Evolutionary conservation across 2,113 vertebrate species (phyloP).

Genomic region (Muscicapa adusta): DNA sequence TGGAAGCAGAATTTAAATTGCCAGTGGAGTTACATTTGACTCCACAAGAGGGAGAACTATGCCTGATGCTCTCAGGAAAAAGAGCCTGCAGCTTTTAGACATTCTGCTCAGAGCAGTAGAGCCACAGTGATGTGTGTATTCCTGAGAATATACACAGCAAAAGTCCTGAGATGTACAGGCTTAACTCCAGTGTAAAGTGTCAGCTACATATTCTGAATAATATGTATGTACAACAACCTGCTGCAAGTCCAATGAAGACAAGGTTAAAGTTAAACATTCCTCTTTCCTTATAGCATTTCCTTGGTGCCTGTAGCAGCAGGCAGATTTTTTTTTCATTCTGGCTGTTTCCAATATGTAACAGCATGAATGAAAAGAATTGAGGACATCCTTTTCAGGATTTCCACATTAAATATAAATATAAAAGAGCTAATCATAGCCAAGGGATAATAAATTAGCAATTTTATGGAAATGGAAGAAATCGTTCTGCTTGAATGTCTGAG

Average conservation of each 20-base stretch:
- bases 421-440: not conserved
- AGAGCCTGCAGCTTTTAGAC: not conserved
- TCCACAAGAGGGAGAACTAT: constrained; percentile 18
- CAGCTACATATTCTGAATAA: not conserved
- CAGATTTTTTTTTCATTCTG: not conserved
- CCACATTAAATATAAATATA: not conserved
- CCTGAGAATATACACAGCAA: not conserved
- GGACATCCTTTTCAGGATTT: not conserved
- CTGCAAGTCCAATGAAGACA: not conserved
- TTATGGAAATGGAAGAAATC: not conserved
- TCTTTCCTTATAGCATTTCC: not conserved
- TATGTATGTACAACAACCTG: not conserved
- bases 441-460: not conserved
- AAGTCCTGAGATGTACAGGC: not conserved
- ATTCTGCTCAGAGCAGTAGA: not conserved
- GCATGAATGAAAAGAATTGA: not conserved
- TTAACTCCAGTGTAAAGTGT: not conserved
- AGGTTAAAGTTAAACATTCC: not conserved
- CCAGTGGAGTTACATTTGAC: not conserved
- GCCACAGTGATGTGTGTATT: accelerated
- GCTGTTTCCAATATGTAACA: not conserved
- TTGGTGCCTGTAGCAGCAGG: not conserved
- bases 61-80: not conserved
- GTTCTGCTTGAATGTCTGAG: not conserved
- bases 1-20: not conserved